Conservation (phyloP, 2,888 invertebrate species). For the Stomorhina lunata region DNA sequence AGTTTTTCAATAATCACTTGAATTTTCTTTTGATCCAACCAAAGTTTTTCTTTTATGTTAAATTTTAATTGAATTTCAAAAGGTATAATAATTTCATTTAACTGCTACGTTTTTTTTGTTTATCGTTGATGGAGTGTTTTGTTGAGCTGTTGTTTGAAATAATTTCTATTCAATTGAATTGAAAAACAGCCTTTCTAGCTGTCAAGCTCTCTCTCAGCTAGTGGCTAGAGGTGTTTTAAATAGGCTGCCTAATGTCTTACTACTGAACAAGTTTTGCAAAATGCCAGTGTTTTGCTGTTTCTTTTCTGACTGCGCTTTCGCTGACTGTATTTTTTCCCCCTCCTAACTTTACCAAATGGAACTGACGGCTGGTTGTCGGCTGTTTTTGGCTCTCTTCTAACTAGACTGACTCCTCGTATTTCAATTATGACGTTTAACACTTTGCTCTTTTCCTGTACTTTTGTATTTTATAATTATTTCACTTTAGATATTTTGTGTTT, state of each 20-base stretch:
- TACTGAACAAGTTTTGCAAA: slow-evolving; percentile 61
- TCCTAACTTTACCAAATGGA: neutral
- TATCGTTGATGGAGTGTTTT: neutral
- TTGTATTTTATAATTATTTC: slow-evolving; percentile 28
- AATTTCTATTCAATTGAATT: neutral
- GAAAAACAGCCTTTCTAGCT: slow-evolving; percentile 36
- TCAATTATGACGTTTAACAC: slow-evolving; percentile 36
- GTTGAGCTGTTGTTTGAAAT: neutral
- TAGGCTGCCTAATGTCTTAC: slow-evolving; percentile 47
- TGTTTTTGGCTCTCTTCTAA: slow-evolving; percentile 1
- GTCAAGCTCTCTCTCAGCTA: slow-evolving; percentile 25
- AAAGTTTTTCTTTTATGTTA: slow-evolving; percentile 18
- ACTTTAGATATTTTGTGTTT: neutral
- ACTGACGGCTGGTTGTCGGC: too few relatives aligned
- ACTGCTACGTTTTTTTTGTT: slow-evolving; percentile 7
- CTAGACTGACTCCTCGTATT: slow-evolving; percentile 27
- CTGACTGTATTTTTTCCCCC: slow-evolving; percentile 18
- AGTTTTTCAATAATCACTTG: neutral
- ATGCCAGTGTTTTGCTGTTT: slow-evolving; percentile 54
- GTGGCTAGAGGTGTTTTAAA: slow-evolving; percentile 50
- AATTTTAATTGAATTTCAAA: neutral
- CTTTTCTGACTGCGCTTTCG: slow-evolving; percentile 47
- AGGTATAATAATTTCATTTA: slow-evolving; percentile 3
- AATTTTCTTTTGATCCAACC: neutral
- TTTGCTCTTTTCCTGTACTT: slow-evolving; percentile 10